These are phyloP conservation scores for Panorpa germanica DNA, from an alignment of 2,888 invertebrate species.

Conservation along the genomic window DNA sequence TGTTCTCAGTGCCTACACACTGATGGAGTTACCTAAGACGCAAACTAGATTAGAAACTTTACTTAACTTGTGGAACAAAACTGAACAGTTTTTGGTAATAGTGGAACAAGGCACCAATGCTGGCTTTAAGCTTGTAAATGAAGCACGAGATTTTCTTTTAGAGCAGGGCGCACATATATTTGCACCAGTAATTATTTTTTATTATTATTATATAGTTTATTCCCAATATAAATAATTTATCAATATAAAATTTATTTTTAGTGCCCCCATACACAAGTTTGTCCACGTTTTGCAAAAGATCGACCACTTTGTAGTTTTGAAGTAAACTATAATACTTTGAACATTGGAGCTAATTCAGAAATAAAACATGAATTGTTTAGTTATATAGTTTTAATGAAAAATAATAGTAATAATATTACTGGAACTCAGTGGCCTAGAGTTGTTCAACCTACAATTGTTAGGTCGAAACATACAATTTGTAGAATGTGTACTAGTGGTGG, in stretches of 20 bases:
- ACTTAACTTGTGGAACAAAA: conserved; percentile 71
- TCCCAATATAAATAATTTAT: conserved; percentile 9
- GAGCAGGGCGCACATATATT: conserved; percentile 38
- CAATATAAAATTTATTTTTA: conserved; percentile 22
- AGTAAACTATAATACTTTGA: conserved; percentile 36
- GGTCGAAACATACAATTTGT: conserved; percentile 57
- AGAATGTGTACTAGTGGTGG: conserved; percentile 58
- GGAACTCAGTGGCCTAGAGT: conserved; percentile 61
- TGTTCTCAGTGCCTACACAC: conserved; percentile 59
- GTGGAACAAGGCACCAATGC: conserved; percentile 69
- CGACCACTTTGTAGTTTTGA: conserved; percentile 64
- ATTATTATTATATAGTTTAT: conserved; percentile 6
- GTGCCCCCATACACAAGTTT: conserved; percentile 67
- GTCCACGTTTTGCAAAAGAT: conserved; percentile 49
- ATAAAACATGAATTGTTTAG: conserved; percentile 41
- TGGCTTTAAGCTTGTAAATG: conserved; percentile 64
- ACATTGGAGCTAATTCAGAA: conserved; percentile 26
- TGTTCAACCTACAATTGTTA: conserved; percentile 46
- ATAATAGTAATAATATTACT: conserved; percentile 25
- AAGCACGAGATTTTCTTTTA: conserved; percentile 67
- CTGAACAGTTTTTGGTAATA: conserved; percentile 60
- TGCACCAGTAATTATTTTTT: conserved; percentile 43
- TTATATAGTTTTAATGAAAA: conserved; percentile 70
- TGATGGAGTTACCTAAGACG: conserved; percentile 58
- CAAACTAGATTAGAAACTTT: conserved; percentile 47